Conservation (phyloP, 2,888 invertebrate genomes). For the Acleris literana region DNA sequence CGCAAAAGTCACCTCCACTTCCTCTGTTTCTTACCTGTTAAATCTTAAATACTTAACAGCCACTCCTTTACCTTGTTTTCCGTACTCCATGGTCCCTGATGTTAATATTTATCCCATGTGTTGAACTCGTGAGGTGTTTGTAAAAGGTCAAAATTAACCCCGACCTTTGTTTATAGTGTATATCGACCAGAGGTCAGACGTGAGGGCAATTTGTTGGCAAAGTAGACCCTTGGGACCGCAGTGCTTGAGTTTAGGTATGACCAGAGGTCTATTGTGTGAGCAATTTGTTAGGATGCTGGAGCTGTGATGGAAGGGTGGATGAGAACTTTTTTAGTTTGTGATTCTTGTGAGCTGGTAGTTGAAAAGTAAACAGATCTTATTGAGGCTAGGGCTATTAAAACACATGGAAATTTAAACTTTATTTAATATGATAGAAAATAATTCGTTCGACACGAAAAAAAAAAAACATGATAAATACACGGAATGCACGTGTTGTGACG, state of each 20-base stretch:
- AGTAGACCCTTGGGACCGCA: neutral
- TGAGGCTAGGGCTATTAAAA: too few species aligned
- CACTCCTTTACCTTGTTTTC: neutral
- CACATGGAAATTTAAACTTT: too few species aligned
- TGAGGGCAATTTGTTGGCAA: slow-evolving; percentile 1
- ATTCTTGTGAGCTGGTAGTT: too few species aligned
- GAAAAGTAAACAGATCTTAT: too few species aligned
- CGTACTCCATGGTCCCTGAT: slow-evolving; percentile 14
- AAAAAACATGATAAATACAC: too few species aligned
- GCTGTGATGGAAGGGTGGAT: neutral
- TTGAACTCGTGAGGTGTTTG: slow-evolving; percentile 44
- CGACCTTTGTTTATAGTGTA: slow-evolving; percentile 33
- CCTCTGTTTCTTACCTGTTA: too few species aligned
- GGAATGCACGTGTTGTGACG: too few species aligned
- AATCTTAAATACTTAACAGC: too few species aligned
- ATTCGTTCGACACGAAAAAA: too few species aligned
- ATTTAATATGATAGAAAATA: too few species aligned
- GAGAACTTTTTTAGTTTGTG: neutral
- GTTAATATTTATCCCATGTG: slow-evolving; percentile 49
- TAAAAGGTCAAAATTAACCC: slow-evolving; percentile 43
- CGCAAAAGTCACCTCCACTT: too few species aligned
- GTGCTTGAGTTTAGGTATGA: slow-evolving; percentile 12
- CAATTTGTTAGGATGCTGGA: slow-evolving; percentile 4
- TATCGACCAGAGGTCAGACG: slow-evolving; percentile 11
- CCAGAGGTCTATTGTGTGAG: slow-evolving; percentile 3